Base-by-base conservation (phyloP, 2,888 invertebrate genomes). In the Drosophila borborema region DNA sequence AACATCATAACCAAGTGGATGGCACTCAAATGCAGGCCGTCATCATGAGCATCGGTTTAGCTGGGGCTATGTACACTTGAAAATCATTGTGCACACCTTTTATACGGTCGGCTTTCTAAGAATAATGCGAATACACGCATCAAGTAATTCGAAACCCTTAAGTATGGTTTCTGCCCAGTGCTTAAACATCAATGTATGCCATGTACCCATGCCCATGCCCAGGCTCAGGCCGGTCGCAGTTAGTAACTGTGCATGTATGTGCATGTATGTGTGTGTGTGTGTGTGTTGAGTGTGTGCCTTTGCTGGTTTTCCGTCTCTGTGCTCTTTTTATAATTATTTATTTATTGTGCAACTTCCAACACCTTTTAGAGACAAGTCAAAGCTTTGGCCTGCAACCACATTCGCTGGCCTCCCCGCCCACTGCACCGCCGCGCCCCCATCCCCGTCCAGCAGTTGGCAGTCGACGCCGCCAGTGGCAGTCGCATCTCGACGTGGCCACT, bases 291-390 rank as follows among this genome's bases (percentile, higher is more conserved):
- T 74, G 54, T 64, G 65, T 53, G 49, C 40, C 48, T 68, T 79
- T 77, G 77, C 46, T 64, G 59, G 59, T 45, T 66, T 53, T 66
- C 48, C 56, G 60, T 76, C 68, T 55, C 58, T 60, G 55, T 8
- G 46, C 60, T 82, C 69, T 81, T 86, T 79, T 90, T 91, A 91
- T 90, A 91, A 91, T 91, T 91, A 91, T 89, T 91, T 91, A 91
- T 92, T 91, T 91, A 91, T 91, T 91, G 91, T 91, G 92, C 91
- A 92, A 92, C 92, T 91, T 91, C 92, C 91, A 92, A 91, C 91
- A 91, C 91, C 91, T 91, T 91, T 89, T 82, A 85, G 81, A 88
- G 90, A 87, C 90, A 88, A 89, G 90, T 89, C 90, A 89, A 89
- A 85, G 87, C 88, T 87, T 81, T 81, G 70, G 78, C 59, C 80